Evolutionary conservation across 2,888 invertebrate species (phyloP).

Genomic region (Drosophila rubida): DNA sequence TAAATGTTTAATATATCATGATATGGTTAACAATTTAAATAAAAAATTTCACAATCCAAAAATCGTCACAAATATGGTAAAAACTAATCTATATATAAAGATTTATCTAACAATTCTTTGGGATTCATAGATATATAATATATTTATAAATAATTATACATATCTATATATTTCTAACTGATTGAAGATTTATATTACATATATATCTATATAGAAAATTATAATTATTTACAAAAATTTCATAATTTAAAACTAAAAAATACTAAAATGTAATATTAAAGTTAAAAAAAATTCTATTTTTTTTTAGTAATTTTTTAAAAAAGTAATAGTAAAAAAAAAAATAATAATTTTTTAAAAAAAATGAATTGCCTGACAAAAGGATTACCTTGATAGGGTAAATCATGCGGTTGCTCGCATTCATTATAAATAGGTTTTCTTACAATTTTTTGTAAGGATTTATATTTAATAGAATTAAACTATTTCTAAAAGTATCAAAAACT

Average conservation of each 20-base stretch:
- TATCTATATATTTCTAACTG: conserved; percentile 51
- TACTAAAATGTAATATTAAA: conserved; percentile 34
- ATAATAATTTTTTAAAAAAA: conserved; percentile 30
- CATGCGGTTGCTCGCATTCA: conserved; percentile 38
- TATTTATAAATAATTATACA: conserved; percentile 39
- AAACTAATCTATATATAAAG: conserved; percentile 36
- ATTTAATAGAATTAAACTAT: conserved; percentile 88
- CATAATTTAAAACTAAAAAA: background rate
- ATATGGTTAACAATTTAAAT: conserved; percentile 65
- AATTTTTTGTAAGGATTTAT: conserved; percentile 63
- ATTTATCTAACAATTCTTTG: conserved; percentile 34
- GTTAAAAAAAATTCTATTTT: background rate
- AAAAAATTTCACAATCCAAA: conserved; percentile 66
- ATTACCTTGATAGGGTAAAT: conserved; percentile 87
- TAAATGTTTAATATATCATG: conserved; percentile 64
- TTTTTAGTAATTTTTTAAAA: conserved; percentile 12
- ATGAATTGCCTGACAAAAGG: conserved; percentile 85
- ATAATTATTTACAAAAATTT: conserved; percentile 29
- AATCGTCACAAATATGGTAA: conserved; percentile 43
- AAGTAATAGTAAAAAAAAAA: conserved; percentile 44
- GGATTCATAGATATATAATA: background rate
- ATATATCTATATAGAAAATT: conserved; percentile 44
- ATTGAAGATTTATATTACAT: conserved; percentile 26
- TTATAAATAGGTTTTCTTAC: conserved; percentile 34
- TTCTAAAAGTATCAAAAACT: conserved; percentile 87